Base-by-base conservation (phyloP, 1,140 invertebrate species). In the Drosophila funebris region DNA sequence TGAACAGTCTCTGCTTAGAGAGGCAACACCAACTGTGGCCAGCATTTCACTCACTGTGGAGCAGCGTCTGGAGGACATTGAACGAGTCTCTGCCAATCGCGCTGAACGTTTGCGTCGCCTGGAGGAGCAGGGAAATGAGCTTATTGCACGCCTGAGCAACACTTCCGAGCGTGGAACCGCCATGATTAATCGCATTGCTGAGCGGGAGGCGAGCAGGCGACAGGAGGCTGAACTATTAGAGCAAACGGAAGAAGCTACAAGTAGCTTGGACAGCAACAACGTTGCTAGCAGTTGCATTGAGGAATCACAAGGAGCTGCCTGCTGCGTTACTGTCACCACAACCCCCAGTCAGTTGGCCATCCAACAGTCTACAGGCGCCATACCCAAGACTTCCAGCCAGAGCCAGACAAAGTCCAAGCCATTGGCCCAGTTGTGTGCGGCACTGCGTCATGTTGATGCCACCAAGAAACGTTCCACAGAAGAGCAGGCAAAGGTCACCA, bases 61-160 rank as follows among this genome's bases (percentile, higher is more conserved):
- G 20, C 90, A 93, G 9, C 80, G 90, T 1, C 52, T 91, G 24
- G 84, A 89, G 70, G 73, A 70, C 46, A 89, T 87, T 83, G 90
- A 92, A n/a, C 92, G 94, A 69, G 93, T 94, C 36, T 92, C 93
- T 6, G 89, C 94, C 2, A 93, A 93, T 33, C 92, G 95, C 29
- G 94, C 94, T 18, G 94, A 93, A 46, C 92, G 96, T 33, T 89
- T 96, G 9, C 94, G 94, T 76, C 91, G 94, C 2, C 87, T 97
- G 24, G 96, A 96, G 88, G 94, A 95, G 50, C 94, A 96, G 78
- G 95, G 95, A 39, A 93, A 94, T 56, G 93, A 94, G 78, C 79
- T 96, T 2, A 94, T 96, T 70, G 93, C 93, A 18, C 94, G 95
- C 89, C 93, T 95, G 75, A 93, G 92, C 2, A 56, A 76, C 16